Percentiles rank a stretch among this genome's conserved stretches.
phyloP scores from a whole-genome alignment of 2,113 vertebrate genomes.

The Ellobius talpinus region DNA sequence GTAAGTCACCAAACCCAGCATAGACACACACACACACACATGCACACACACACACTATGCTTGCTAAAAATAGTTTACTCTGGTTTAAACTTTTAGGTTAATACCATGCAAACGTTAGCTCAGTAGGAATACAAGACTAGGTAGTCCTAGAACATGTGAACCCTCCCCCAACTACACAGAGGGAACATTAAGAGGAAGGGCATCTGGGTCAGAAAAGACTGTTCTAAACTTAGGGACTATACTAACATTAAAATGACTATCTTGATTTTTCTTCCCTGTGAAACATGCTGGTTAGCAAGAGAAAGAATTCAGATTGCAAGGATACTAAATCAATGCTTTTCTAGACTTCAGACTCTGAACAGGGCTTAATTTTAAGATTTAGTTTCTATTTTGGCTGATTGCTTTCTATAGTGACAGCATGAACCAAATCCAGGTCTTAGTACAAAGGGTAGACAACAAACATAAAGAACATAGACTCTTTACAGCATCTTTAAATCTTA shows the following conservation, averaged over 20 bases:
- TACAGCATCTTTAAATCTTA: neutral
- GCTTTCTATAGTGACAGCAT: neutral
- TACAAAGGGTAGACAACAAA: neutral
- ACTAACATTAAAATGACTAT: neutral
- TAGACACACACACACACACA: neutral
- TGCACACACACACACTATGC: neutral
- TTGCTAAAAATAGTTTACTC: neutral
- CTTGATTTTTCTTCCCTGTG: neutral
- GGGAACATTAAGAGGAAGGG: neutral
- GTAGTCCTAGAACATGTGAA: too few species aligned
- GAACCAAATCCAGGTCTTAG: neutral
- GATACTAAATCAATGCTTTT: neutral
- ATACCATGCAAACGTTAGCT: neutral
- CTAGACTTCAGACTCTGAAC: too few species aligned
- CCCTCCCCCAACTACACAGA: neutral
- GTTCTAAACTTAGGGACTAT: too few species aligned
- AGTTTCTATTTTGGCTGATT: neutral
- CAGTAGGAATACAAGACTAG: neutral
- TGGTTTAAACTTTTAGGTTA: neutral
- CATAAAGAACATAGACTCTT: neutral
- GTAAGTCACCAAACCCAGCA: too few species aligned
- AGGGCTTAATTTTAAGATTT: neutral
- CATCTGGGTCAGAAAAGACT: neutral
- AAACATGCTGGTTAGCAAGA: neutral
- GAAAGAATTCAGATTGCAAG: neutral